These are phyloP conservation scores for Geotrypetes seraphini DNA, from an alignment of 2,797 vertebrate species.

Conservation along the genomic window DNA sequence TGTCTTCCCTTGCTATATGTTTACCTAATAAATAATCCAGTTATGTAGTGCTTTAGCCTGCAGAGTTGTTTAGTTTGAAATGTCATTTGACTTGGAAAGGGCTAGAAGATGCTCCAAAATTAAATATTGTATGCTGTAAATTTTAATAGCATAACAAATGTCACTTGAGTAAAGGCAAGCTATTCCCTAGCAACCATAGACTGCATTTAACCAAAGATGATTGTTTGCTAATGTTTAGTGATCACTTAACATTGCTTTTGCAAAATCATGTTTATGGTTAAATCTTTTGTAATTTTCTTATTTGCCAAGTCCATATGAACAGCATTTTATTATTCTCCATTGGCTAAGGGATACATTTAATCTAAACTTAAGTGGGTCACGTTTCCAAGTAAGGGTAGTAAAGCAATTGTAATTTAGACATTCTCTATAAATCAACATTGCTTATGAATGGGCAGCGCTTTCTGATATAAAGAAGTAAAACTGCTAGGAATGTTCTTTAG, in stretches of 20 bases:
- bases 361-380: too few species aligned
- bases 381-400: too few species aligned
- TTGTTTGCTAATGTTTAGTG: not conserved
- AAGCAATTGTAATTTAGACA: too few species aligned
- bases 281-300: too few species aligned
- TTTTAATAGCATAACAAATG: accelerated
- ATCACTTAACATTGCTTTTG: not conserved
- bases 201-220: not conserved
- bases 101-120: not conserved
- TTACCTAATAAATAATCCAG: slow-evolving; percentile 3
- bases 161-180: not conserved
- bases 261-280: not conserved
- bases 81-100: not conserved
- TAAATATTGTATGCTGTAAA: slow-evolving; percentile 8
- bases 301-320: not conserved
- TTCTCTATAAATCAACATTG: too few species aligned
- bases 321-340: too few species aligned
- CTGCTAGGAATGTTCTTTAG: too few species aligned
- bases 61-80: slow-evolving; percentile 4
- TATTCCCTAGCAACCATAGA: not conserved
- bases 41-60: slow-evolving; percentile 1
- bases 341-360: too few species aligned
- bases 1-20: not conserved
- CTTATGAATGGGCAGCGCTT: too few species aligned
- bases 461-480: too few species aligned